Base-by-base conservation (phyloP, 2,113 vertebrate genomes). In the Nerophis ophidion region DNA sequence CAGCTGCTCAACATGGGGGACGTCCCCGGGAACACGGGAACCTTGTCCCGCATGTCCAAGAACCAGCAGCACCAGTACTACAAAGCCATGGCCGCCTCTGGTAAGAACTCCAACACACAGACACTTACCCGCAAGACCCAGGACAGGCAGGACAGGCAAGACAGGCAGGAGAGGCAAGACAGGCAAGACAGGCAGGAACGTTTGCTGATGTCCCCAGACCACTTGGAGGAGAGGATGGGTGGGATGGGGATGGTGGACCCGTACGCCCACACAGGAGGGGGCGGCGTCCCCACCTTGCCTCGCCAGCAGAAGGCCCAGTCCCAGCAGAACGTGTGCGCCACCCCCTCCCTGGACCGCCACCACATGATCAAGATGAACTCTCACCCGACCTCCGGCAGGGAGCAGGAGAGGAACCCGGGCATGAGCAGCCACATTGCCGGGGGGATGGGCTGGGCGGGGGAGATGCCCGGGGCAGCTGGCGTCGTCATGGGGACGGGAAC, bases 301-400 rank as follows among this genome's bases (percentile, higher is more conserved):
- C 90, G 90, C 48, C 89, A 91, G 65, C 91, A 93, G 77, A 93
- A 93, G 76, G 92, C 92, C 66, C 86, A 91, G 67, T 93, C 92
- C 36, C 92, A 93, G 84, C 91, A 91, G 82, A 93, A 93, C 8
- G 91, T 93, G 44, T 92, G 91, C 14, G 90, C 90, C 61, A 92
- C 92, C 0, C 90, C 91, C 17, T 90, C 91, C 64, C 89, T 91
- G 1, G 91, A 93, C 68, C 91, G 92, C 8, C 92, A 93, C 77
- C 92, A 93, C 77, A 91, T 92, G 88, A 92, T 92, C 74, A 92
- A 93, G 89, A 93, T 93, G 91, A 93, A 93, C 89, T 93, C 92
- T 74, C 92, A 93, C 76, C 92, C 92, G 8, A 88, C 90, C 0
- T 90, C 91, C 0, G 91, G 90, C 17, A 75, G 89, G 35, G 90